Evolutionary conservation across 2,113 vertebrate genomes (phyloP), one percentile per base, ranked within the genome.

Genomic region (Callipepla squamata): DNA sequence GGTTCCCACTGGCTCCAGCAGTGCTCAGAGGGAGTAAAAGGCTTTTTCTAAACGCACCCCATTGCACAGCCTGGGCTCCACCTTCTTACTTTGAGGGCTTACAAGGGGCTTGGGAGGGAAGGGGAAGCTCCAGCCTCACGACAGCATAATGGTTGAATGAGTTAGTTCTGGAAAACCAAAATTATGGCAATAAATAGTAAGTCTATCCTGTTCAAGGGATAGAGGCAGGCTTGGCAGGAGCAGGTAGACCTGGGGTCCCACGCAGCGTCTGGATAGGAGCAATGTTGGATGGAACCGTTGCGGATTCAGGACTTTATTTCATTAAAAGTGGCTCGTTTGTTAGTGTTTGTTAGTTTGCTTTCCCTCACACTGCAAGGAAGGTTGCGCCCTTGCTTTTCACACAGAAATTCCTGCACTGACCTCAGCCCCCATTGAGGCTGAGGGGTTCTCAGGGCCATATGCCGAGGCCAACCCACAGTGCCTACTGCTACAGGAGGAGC

Each of bases 1-100:
- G 88, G 50, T 92, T 95, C 90, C 92, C 93, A 80, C 55, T 19
- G 58, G n/a, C 84, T 94, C 67, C 87, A 87, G 80, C 69, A 81
- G 78, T 58, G 21, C 45, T 87, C 47, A 0, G 9, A 89, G 85
- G 85, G 26, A 57, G 14, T 8, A 90, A 66, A 87, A 89, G 70
- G 58, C 82, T 87, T 70, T 91, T 94, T 87, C 87, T 83, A 76
- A 89, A 53, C 1, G 45, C 70, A 74, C 67, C 93, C 85, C 53
- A 0, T 16, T 4, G 42, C 80, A 36, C 63, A 48, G 55, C 28
- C 34, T 5, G 57, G 4, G 22, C 51, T 65, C 22, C 40, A 48
- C 74, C 65, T 7, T 7, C 58, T 81, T 53, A 34, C 34, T 66
- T n/a, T 9, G 51, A 47, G 42, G 4, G 42, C 32, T 90, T 30